These are phyloP conservation scores for Pteronura brasiliensis DNA, from an alignment of 2,113 vertebrate species.

Conservation along the genomic window DNA sequence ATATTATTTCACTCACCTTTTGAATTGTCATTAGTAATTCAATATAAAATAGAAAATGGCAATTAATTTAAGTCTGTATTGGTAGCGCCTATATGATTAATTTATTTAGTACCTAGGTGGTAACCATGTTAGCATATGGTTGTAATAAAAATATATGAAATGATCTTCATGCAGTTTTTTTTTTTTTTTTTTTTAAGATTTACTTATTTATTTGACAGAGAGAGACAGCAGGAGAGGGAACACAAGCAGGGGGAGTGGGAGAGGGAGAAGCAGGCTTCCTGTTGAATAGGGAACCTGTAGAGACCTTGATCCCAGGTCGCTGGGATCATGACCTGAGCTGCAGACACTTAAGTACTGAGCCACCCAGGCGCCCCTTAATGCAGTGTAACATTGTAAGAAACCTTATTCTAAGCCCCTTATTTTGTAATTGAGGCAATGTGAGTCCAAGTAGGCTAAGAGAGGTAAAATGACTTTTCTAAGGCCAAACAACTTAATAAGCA, in stretches of 20 bases:
- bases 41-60: background rate
- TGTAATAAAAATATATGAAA: background rate
- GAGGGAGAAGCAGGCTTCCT: no score
- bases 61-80: background rate
- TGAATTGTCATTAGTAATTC: background rate
- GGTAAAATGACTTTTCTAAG: background rate
- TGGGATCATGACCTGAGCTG: no score
- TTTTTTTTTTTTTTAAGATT: no score
- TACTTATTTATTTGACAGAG: no score
- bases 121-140: background rate
- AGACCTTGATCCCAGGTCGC: no score
- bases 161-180: background rate
- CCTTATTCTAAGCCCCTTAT: background rate
- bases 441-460: background rate
- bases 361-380: no score
- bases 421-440: background rate
- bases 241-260: no score
- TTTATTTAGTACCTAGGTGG: background rate
- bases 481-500: background rate
- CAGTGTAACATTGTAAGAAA: background rate
- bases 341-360: no score
- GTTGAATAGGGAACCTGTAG: no score
- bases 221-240: no score
- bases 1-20: background rate
- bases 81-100: background rate